These are phyloP conservation scores for Dipodomys spectabilis DNA, from an alignment of 2,113 vertebrate genomes.

Conservation along the genomic window DNA sequence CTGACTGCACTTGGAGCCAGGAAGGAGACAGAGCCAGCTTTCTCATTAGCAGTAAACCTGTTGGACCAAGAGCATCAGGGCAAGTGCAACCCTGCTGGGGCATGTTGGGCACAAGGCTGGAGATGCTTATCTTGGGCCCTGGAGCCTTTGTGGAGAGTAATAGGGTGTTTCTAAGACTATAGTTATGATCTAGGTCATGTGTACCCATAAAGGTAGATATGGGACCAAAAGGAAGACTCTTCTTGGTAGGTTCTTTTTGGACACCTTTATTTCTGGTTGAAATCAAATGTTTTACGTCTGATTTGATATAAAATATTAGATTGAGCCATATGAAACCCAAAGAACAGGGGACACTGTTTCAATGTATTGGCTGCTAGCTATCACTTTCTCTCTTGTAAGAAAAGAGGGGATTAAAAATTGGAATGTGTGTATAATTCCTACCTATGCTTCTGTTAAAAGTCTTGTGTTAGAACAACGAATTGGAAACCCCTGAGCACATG, in stretches of 20 bases:
- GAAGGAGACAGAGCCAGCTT: constrained; percentile 41
- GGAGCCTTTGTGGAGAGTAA: background rate
- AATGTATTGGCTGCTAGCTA: background rate
- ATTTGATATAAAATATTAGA: constrained; percentile 31
- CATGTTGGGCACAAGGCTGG: background rate
- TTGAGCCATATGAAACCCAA: background rate
- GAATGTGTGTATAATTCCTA: background rate
- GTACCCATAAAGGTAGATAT: background rate
- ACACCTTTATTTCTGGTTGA: constrained; percentile 14
- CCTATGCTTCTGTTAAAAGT: background rate
- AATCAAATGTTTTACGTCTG: background rate
- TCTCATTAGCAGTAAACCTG: constrained; percentile 63
- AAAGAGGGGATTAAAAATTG: constrained; percentile 41
- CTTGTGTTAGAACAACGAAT: constrained; percentile 35
- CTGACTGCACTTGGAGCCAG: background rate
- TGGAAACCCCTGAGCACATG: background rate
- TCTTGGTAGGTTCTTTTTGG: background rate
- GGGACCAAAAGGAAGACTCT: background rate
- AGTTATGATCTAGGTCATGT: background rate
- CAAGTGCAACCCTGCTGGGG: background rate
- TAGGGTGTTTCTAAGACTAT: background rate
- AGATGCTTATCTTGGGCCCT: background rate
- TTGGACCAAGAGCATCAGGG: constrained; percentile 34
- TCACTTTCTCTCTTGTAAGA: constrained; percentile 25
- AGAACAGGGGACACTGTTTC: background rate